phyloP scores from a whole-genome alignment of 2,888 invertebrate genomes.

The Drosophila macrothrix region DNA sequence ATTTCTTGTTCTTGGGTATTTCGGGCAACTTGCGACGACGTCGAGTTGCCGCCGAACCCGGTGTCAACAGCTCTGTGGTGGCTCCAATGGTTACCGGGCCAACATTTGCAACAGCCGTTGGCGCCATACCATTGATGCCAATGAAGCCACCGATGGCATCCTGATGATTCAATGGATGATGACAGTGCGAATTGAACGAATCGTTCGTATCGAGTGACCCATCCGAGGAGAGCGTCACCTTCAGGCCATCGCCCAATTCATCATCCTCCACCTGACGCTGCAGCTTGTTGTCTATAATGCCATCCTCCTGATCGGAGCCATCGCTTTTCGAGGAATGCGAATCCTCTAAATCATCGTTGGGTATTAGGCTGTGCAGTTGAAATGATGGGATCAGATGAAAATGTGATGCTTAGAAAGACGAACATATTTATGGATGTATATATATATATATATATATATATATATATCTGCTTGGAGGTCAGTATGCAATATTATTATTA shows the following conservation, averaged over 20 bases:
- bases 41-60: conserved; percentile 84
- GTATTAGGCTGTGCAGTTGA: conserved; percentile 89
- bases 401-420: background rate
- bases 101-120: conserved; percentile 1
- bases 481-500: background rate
- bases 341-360: conserved; percentile 92
- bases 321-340: conserved; percentile 92
- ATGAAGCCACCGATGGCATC: conserved; percentile 81
- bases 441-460: too few species aligned
- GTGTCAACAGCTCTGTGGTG: conserved; percentile 63
- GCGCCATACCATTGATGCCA: conserved; percentile 77
- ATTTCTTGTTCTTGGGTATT: conserved; percentile 95
- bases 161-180: conserved; percentile 82
- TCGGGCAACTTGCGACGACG: conserved; percentile 94
- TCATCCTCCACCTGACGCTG: conserved; percentile 85
- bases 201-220: conserved; percentile 82
- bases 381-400: background rate
- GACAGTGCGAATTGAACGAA: conserved; percentile 82
- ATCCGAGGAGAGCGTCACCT: conserved; percentile 83
- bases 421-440: background rate
- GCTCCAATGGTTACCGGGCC: conserved; percentile 55
- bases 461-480: background rate
- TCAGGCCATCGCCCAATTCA: conserved; percentile 85
- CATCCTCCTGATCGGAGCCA: conserved; percentile 88
- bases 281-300: conserved; percentile 63